Evolutionary conservation across 37 sponge, comb jelly and placozoan genomes (phyloP), one percentile per base, ranked within the genome.

Genomic region (Tethya wilhelma): DNA sequence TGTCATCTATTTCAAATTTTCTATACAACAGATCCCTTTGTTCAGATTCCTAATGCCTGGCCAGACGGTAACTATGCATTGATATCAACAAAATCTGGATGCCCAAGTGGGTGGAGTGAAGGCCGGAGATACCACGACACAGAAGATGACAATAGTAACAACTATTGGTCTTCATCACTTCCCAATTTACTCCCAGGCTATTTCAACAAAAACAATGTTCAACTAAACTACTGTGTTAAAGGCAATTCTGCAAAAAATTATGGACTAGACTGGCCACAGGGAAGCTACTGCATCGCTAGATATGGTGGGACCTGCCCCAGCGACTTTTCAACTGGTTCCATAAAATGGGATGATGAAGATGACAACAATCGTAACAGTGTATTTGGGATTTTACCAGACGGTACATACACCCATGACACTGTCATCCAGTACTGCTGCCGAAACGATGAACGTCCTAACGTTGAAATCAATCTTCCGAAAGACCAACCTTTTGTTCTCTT

Each of bases 271-370:
- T 79, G 80, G 80, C 80, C 80, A 5, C 73, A 25, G 46, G 80
- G 80, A 40, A 7, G 9, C 7, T 79, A 79, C 53, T 79, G 80
- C 39, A 79, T 79, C 44, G 28, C 29, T 72, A 29, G 37, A 9
- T 26, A 60, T 14, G 44, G 31, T 29, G 56, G 58, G 4, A 38
- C 6, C 29, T 79, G 80, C 44, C 80, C 80, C 9, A 14, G 8
- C 7, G 68, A 49, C 44, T 79, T 79, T 67, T 7, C 17, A 23
- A 33, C 17, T 40, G 64, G 69, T 46, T 17, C 23, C 22, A 79
- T 72, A 12, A 73, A 67, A 44, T 79, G 80, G 80, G 80, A 79
- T 46, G 80, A 79, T 67, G 80, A 79, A 69, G 31, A 41, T 72
- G 38, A 7, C 20, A 55, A 55, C 26, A 79, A 12, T 69, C 68